These are phyloP conservation scores for Drosophila mayaguana DNA, from an alignment of 2,888 invertebrate species.

Conservation along the genomic window DNA sequence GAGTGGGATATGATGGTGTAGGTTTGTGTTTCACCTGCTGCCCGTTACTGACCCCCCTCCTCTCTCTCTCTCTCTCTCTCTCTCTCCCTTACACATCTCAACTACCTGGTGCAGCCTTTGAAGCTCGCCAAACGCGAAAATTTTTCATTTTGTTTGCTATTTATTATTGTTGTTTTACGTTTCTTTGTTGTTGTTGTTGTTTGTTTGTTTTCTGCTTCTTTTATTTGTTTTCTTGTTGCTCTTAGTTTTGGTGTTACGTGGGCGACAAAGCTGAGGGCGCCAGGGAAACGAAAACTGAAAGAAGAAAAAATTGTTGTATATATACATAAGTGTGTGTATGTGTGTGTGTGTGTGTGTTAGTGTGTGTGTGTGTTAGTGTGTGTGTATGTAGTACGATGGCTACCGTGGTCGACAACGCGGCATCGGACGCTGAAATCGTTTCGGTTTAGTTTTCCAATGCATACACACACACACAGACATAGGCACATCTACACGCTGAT, in stretches of 20 bases:
- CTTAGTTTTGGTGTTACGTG: constrained; percentile 18
- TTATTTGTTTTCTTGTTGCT: neutral
- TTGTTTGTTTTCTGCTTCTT: constrained; percentile 16
- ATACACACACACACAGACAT: neutral
- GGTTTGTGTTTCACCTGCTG: neutral
- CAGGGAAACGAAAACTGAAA: constrained; percentile 8
- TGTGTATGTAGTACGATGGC: constrained; percentile 10
- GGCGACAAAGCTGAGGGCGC: constrained; percentile 5
- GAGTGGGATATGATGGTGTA: too few species aligned
- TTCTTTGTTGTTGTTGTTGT: neutral
- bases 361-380: neutral
- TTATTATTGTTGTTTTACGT: constrained; percentile 22
- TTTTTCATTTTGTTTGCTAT: constrained; percentile 36
- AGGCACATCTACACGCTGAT: neutral
- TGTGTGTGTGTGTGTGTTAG: neutral
- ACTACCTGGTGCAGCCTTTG: neutral
- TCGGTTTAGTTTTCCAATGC: constrained; percentile 74
- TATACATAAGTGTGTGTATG: neutral
- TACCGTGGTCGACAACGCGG: constrained; percentile 21
- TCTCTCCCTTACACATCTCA: too few species aligned
- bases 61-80: neutral
- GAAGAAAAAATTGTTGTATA: neutral
- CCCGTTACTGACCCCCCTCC: neutral
- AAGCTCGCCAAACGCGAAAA: constrained; percentile 30
- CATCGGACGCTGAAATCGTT: constrained; percentile 49